Conservation (phyloP, 2,113 vertebrate genomes). For the Crotophaga sulcirostris region DNA sequence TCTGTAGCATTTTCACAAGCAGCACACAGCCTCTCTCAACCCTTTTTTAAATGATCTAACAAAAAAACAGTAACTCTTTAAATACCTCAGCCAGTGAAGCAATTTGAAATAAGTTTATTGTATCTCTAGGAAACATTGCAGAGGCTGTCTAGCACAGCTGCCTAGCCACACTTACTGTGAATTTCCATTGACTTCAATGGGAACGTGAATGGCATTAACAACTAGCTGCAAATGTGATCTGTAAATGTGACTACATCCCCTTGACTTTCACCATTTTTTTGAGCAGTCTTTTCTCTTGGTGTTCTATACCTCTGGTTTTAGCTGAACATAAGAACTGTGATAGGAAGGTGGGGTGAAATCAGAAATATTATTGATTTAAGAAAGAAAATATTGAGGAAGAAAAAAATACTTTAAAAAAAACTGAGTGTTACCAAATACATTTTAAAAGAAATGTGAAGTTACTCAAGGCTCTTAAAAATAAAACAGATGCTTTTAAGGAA, state of each 20-base stretch:
- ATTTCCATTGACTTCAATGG: not conserved
- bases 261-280: not conserved
- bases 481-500: not conserved
- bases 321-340: not conserved
- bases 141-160: not conserved
- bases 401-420: not conserved
- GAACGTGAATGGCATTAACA: not conserved
- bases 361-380: not conserved
- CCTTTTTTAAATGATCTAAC: not conserved
- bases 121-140: not conserved
- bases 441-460: not conserved
- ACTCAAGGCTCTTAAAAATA: not conserved
- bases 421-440: not conserved
- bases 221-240: not conserved
- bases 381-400: not conserved
- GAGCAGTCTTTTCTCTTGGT: not conserved
- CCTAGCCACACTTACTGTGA: not conserved
- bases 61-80: not conserved
- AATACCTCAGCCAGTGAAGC: not conserved
- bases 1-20: fast-evolving
- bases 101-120: not conserved
- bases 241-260: not conserved
- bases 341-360: not conserved
- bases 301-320: not conserved
- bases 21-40: not conserved